Conservation (phyloP, 30 jellyfish, hydroid and myxozoan species). For the Catostylus mosaicus region DNA sequence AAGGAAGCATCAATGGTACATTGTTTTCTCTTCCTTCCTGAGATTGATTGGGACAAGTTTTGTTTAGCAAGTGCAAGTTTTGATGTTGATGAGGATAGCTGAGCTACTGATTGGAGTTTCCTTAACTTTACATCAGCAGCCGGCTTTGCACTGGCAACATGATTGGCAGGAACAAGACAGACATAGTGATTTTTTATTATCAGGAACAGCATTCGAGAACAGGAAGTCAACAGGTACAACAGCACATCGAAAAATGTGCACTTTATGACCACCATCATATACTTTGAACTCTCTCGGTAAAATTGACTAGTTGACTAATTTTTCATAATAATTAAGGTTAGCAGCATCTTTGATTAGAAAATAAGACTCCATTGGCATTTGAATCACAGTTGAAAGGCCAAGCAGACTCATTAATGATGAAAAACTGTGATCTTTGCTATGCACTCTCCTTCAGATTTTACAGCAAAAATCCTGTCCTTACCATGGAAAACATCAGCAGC, state of each 20-base stretch:
- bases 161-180: not conserved
- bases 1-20: not conserved
- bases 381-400: slow-evolving; percentile 46
- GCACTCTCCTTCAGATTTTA: slow-evolving; percentile 6
- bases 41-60: not conserved
- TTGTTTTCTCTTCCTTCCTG: not conserved
- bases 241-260: not conserved
- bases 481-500: slow-evolving; percentile 3
- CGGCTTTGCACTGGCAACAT: not conserved
- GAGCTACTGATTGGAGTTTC: not conserved
- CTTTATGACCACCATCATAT: not conserved
- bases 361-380: slow-evolving; percentile 39
- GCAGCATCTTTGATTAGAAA: slow-evolving; percentile 22
- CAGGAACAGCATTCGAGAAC: not conserved
- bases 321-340: slow-evolving; percentile 4
- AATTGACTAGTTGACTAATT: slow-evolving; percentile 12
- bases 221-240: not conserved
- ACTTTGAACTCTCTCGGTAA: not conserved
- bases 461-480: slow-evolving; percentile 4
- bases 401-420: not conserved
- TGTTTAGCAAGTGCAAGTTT: not conserved
- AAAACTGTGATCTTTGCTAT: not conserved
- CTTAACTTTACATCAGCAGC: not conserved
- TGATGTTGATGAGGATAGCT: not conserved
- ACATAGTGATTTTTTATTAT: slow-evolving; percentile 40